Evolutionary conservation across 2,113 vertebrate genomes (phyloP).

Genomic region (Rhagologus leucostigma): DNA sequence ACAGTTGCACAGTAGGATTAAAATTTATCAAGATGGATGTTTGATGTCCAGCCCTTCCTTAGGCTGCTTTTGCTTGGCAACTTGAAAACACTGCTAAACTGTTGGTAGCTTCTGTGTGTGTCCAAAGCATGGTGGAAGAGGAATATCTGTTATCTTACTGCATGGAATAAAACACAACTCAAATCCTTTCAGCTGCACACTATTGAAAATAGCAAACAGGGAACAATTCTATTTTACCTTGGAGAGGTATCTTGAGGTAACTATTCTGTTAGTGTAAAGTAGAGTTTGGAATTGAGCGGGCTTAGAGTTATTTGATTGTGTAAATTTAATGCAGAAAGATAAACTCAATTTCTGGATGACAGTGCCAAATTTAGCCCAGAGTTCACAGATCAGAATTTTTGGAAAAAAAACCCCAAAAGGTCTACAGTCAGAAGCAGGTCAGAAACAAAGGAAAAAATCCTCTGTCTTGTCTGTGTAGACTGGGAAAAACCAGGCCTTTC

Average conservation of each 20-base stretch:
- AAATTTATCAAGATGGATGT: not conserved
- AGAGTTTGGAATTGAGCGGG: not conserved
- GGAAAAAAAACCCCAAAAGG: rapidly evolving
- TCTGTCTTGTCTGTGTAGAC: not conserved
- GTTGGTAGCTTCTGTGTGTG: not conserved
- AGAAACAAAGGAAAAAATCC: not conserved
- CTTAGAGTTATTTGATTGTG: not conserved
- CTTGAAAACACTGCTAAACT: not conserved
- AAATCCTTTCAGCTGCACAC: not conserved
- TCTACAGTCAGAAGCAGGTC: not conserved
- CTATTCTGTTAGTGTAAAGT: not conserved
- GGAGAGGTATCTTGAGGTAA: not conserved
- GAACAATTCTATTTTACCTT: not conserved
- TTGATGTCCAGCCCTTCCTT: not conserved
- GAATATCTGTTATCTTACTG: not conserved
- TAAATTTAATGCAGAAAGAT: not conserved
- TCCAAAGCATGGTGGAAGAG: not conserved
- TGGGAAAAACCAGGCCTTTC: not conserved
- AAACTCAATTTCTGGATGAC: not conserved
- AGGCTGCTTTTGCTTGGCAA: not conserved
- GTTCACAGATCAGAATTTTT: not conserved
- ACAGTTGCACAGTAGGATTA: not conserved
- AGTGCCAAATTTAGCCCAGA: not conserved
- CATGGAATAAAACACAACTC: not conserved
- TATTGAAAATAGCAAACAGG: not conserved